These are phyloP conservation scores for Elegia similella DNA, from an alignment of 2,888 invertebrate genomes.

Conservation along the genomic window DNA sequence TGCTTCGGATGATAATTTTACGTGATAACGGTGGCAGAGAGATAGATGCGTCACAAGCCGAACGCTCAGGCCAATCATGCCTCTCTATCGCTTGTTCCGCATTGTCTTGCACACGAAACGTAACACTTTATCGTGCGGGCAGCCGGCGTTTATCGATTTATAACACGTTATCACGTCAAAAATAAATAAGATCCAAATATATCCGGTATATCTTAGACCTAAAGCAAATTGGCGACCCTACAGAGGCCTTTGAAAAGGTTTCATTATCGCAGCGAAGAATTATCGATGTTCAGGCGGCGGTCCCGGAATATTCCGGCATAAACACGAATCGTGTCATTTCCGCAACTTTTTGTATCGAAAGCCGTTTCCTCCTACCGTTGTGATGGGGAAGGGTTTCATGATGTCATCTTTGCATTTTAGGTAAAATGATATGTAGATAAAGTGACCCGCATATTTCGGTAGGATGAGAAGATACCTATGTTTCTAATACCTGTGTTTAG, in stretches of 20 bases:
- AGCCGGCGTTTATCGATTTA: no score
- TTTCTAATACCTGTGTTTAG: no score
- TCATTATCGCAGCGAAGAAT: constrained; percentile 10
- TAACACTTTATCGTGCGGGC: no score
- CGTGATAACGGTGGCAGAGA: no score
- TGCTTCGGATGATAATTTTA: no score
- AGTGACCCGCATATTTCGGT: no score
- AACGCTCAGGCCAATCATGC: no score
- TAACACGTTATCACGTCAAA: no score
- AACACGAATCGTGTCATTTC: constrained; percentile 7
- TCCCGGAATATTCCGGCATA: constrained; percentile 11
- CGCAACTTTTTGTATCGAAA: background rate
- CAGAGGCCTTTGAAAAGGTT: background rate
- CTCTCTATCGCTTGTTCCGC: no score
- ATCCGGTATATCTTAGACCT: background rate
- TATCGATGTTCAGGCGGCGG: background rate
- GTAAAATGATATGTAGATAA: background rate
- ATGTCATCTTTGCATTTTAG: background rate
- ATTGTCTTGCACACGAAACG: no score
- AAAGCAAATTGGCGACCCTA: background rate
- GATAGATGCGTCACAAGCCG: no score
- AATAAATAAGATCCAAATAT: background rate
- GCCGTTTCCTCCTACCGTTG: background rate
- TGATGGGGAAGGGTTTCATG: background rate
- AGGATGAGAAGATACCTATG: no score